phyloP scores from a whole-genome alignment of 2,797 vertebrate genomes.

The Clamator glandarius region DNA sequence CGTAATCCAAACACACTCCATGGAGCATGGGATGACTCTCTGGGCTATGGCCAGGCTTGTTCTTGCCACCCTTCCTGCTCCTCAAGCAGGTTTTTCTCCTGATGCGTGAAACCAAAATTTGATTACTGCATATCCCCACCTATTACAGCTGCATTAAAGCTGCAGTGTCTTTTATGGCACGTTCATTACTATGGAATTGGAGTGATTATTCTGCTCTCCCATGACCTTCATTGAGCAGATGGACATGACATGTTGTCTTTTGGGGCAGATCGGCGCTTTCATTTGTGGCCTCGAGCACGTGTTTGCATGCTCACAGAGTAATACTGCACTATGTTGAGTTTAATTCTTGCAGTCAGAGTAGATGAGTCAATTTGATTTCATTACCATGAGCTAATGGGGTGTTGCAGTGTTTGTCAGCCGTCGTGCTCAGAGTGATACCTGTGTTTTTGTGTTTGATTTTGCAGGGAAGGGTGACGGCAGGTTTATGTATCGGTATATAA shows the following conservation, averaged over 20 bases:
- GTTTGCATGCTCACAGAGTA: background rate
- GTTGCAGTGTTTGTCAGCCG: background rate
- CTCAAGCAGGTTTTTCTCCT: background rate
- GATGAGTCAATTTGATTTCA: background rate
- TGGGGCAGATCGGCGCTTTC: background rate
- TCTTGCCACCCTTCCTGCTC: background rate
- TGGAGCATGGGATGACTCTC: background rate
- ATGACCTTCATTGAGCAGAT: background rate
- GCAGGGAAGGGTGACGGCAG: background rate
- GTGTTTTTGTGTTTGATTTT: background rate
- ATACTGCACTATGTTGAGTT: fast-evolving
- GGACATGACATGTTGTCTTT: background rate
- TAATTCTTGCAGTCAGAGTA: background rate
- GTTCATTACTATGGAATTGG: fast-evolving
- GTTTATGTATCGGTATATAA: fast-evolving
- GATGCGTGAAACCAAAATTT: background rate
- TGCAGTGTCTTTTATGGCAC: background rate
- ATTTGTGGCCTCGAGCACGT: background rate
- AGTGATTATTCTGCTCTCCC: background rate
- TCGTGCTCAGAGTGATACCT: background rate
- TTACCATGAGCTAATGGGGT: background rate
- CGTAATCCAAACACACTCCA: background rate
- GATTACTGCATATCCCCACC: fast-evolving
- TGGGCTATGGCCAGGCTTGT: background rate
- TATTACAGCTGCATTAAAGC: fast-evolving